Evolutionary conservation across 2,797 vertebrate species (phyloP).

Genomic region (Melanogrammus aeglefinus): DNA sequence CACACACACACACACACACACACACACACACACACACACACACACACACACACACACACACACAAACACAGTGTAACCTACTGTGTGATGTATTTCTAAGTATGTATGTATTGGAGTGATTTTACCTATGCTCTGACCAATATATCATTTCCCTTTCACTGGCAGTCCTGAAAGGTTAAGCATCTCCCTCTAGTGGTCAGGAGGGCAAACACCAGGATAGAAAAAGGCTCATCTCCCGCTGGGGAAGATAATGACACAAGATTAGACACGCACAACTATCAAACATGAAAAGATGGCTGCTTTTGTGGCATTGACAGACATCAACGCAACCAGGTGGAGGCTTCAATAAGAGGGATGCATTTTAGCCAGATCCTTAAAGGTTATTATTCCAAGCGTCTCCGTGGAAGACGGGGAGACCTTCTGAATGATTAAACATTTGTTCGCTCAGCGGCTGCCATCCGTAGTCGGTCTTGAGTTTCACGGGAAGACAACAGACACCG

Average conservation of each 20-base stretch:
- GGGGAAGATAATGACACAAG: too few relatives aligned
- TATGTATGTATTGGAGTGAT: too few relatives aligned
- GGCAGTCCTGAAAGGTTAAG: background rate
- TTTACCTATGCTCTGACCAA: too few relatives aligned
- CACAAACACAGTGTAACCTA: too few relatives aligned
- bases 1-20: too few relatives aligned
- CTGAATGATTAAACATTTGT: conserved; percentile 59
- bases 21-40: background rate
- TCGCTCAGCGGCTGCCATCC: conserved; percentile 59
- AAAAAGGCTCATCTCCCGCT: background rate
- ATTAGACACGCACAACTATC: too few relatives aligned
- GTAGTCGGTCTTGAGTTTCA: conserved; percentile 62
- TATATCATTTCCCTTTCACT: too few relatives aligned
- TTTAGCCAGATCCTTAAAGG: background rate
- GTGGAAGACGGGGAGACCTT: conserved; percentile 26
- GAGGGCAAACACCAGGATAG: background rate
- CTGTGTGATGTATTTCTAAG: too few relatives aligned
- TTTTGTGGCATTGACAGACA: too few relatives aligned
- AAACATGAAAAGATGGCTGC: too few relatives aligned
- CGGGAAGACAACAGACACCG: conserved; percentile 64
- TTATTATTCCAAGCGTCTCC: background rate
- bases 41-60: too few relatives aligned
- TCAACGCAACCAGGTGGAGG: too few relatives aligned
- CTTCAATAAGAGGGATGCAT: background rate
- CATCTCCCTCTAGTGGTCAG: background rate